Percentiles rank a stretch among this genome's conserved stretches.
These are phyloP conservation scores for Oscheius sp. DNA, from an alignment of 2,888 invertebrate genomes.

Conservation along the genomic window DNA sequence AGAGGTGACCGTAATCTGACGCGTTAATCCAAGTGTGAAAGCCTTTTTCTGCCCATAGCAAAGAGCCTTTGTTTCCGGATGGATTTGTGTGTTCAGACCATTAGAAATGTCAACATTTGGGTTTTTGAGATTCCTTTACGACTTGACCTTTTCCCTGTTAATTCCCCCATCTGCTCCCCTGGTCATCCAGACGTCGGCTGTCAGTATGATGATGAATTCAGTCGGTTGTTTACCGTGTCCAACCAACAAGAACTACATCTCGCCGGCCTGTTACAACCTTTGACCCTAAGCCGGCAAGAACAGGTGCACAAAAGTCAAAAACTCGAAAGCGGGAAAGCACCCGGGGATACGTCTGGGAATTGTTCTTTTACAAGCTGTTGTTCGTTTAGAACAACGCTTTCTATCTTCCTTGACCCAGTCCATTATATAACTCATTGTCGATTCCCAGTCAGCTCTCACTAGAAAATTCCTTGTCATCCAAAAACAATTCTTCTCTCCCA, in stretches of 20 bases:
- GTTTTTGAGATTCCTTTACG: neutral
- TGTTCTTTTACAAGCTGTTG: no score
- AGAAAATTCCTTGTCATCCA: no score
- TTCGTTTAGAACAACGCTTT: no score
- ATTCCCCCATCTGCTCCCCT: neutral
- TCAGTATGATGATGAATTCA: conserved; percentile 22
- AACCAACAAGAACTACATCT: neutral
- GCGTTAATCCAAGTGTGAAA: conserved; percentile 8
- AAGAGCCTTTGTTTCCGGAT: neutral
- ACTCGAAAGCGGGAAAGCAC: neutral
- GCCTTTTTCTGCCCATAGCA: conserved; percentile 8
- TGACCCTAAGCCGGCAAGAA: conserved; percentile 3
- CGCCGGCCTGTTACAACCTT: neutral
- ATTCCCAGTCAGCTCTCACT: no score
- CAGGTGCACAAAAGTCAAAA: conserved; percentile 2
- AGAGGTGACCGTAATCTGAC: conserved; percentile 12
- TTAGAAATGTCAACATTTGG: neutral
- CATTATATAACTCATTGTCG: no score
- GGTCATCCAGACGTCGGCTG: conserved; percentile 8
- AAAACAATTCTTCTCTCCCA: no score
- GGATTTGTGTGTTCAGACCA: neutral
- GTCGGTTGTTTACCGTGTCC: conserved; percentile 27
- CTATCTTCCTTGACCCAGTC: no score
- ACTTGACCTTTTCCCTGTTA: neutral
- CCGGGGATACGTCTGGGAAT: no score